A percentile compares a stretch with the other conserved stretches of the same genome.
Conservation (phyloP, 2,113 vertebrate species). For the Tragelaphus imberbis region DNA sequence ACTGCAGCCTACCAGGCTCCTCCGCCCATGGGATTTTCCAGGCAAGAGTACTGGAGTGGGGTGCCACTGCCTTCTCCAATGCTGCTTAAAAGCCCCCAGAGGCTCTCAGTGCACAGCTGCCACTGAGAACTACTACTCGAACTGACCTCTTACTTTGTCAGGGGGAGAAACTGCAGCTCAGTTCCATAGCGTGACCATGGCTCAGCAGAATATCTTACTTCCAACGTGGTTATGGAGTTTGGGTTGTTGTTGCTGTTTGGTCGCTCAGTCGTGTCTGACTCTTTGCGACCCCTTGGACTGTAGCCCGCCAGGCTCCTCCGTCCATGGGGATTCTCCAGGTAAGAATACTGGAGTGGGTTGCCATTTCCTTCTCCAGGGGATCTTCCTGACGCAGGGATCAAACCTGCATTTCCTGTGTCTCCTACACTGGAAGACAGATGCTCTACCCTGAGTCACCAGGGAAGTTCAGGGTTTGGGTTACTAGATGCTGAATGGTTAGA, state of each 20-base stretch:
- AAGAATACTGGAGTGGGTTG: not conserved
- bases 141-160: not conserved
- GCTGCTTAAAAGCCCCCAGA: not conserved
- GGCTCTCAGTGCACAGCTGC: not conserved
- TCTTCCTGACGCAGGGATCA: fast-evolving
- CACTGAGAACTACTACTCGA: not conserved
- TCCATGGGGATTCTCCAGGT: not conserved
- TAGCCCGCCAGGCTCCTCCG: fast-evolving
- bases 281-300: not conserved
- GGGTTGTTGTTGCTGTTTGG: not conserved
- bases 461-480: not conserved
- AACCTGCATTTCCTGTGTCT: not conserved
- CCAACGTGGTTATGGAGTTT: not conserved
- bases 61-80: not conserved
- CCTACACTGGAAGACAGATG: not conserved
- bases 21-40: too few relatives aligned
- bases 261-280: not conserved
- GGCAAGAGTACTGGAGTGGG: too few relatives aligned
- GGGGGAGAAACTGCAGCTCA: not conserved
- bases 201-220: not conserved
- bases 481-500: not conserved
- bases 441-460: not conserved
- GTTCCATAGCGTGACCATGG: not conserved
- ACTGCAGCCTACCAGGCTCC: too few relatives aligned
- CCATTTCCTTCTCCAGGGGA: not conserved